Conservation (phyloP, 2,888 invertebrate species). For the Acholoe squamosa region DNA sequence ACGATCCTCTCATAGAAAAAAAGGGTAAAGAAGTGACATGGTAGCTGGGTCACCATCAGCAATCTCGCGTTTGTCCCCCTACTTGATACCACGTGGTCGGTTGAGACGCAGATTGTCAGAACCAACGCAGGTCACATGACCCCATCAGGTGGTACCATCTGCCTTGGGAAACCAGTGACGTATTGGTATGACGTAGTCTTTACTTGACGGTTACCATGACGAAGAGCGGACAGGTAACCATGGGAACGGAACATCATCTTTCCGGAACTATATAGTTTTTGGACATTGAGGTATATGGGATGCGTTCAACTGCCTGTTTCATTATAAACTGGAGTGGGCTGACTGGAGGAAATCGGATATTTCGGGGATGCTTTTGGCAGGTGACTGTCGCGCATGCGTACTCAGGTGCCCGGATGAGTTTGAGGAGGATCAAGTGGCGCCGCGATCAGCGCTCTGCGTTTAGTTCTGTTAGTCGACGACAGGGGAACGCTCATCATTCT, state of each 20-base stretch:
- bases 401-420: background rate
- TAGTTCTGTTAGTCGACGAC: too few relatives aligned
- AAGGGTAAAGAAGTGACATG: background rate
- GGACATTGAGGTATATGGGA: background rate
- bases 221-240: background rate
- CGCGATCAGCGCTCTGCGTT: background rate
- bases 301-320: too few relatives aligned
- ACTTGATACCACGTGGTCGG: background rate
- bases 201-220: background rate
- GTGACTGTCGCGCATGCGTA: background rate
- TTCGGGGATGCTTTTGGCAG: background rate
- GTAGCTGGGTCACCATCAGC: background rate
- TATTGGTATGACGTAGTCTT: too few relatives aligned
- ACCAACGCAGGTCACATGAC: conserved; percentile 20
- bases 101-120: background rate
- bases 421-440: background rate
- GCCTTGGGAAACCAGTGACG: background rate
- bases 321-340: too few relatives aligned
- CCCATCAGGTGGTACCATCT: conserved; percentile 22
- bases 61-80: background rate
- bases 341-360: too few relatives aligned
- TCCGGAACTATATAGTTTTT: background rate
- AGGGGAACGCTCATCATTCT: too few relatives aligned
- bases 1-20: background rate
- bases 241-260: background rate